Evolutionary conservation across 2,797 vertebrate genomes (phyloP).

Genomic region (Acrossocheilus fasciatus): DNA sequence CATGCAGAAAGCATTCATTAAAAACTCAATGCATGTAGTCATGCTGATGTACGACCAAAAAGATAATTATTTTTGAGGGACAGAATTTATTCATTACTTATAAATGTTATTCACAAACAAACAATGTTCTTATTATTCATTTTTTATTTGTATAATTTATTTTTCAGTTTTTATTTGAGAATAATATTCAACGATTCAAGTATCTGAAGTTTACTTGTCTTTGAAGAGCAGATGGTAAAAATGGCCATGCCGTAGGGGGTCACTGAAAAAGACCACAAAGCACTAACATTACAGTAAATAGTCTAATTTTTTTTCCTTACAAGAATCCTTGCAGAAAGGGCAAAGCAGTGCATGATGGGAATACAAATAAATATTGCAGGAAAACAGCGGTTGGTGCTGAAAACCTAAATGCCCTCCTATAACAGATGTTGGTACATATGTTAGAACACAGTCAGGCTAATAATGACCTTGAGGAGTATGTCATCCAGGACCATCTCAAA

Average conservation of each 20-base stretch:
- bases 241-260: neutral
- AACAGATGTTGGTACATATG: slow-evolving; percentile 63
- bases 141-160: neutral
- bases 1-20: slow-evolving; percentile 27
- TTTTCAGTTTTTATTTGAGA: neutral
- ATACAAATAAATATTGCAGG: slow-evolving; percentile 51
- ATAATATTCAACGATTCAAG: neutral
- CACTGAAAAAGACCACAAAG: slow-evolving; percentile 28
- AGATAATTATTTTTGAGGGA: neutral
- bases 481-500: slow-evolving; percentile 29
- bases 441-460: slow-evolving; percentile 48
- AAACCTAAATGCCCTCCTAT: slow-evolving; percentile 46
- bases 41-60: neutral
- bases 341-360: slow-evolving; percentile 4
- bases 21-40: slow-evolving; percentile 1
- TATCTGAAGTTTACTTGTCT: neutral
- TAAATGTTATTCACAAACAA: neutral
- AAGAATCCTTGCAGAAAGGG: slow-evolving; percentile 36
- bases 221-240: slow-evolving; percentile 18
- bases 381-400: slow-evolving; percentile 40
- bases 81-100: neutral
- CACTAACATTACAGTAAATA: slow-evolving; percentile 25
- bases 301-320: neutral
- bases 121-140: neutral
- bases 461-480: slow-evolving; percentile 59